Percentiles rank a stretch among this genome's conserved stretches.
Evolutionary conservation across 2,797 vertebrate species (phyloP).

Genomic region (Liparis tanakae): DNA sequence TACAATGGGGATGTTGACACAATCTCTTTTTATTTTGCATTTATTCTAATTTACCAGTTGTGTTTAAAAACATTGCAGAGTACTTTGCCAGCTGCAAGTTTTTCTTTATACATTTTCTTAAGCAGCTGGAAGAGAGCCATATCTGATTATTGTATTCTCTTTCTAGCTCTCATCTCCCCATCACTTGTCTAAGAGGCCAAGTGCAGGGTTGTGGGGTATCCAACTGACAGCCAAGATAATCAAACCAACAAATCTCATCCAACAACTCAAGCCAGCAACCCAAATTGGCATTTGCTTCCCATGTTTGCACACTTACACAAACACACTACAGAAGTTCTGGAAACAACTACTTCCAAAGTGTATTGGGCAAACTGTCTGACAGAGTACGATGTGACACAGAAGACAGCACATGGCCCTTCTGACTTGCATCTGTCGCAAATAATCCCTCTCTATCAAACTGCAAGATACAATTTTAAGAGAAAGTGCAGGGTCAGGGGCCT

Average conservation of each 20-base stretch:
- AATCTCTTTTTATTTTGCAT: not conserved
- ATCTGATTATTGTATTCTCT: not conserved
- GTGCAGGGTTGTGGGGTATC: conserved; percentile 2
- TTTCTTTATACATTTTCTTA: not conserved
- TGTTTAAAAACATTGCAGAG: not conserved
- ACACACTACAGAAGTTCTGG: conserved; percentile 1
- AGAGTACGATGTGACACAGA: conserved; percentile 47
- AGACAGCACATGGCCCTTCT: conserved; percentile 37
- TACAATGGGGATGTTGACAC: not conserved
- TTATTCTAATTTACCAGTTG: not conserved
- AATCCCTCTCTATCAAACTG: conserved; percentile 51
- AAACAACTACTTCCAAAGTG: conserved; percentile 28
- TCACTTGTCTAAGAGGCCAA: conserved; percentile 6
- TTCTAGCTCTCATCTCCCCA: not conserved
- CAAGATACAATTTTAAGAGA: conserved; percentile 56
- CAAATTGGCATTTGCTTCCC: conserved; percentile 19
- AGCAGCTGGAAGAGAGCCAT: not conserved
- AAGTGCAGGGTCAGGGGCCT: conserved; percentile 50
- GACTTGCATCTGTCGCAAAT: conserved; percentile 51
- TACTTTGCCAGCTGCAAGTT: not conserved
- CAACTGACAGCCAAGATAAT: conserved; percentile 44
- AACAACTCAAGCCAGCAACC: conserved; percentile 23
- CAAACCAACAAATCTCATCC: conserved; percentile 33
- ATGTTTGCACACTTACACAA: conserved; percentile 11
- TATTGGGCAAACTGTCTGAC: conserved; percentile 41